Evolutionary conservation across 2,888 invertebrate genomes (phyloP).

Genomic region (Drosophila meridiana): DNA sequence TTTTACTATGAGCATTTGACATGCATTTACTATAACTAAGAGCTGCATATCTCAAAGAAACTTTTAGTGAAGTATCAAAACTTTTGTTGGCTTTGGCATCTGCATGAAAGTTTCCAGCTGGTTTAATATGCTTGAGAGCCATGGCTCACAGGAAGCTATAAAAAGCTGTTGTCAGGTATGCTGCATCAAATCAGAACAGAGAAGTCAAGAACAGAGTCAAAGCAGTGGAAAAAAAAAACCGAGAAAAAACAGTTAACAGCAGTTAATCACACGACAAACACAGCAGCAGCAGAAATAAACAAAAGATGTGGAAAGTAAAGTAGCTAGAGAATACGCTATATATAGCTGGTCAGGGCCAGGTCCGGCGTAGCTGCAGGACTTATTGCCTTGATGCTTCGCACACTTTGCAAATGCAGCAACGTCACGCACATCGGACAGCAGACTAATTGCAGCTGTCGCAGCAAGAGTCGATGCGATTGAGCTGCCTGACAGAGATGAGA

Average conservation of each 20-base stretch:
- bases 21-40: neutral
- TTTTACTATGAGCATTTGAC: neutral
- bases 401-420: slow-evolving; percentile 58
- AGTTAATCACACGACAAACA: slow-evolving; percentile 73
- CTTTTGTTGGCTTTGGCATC: neutral
- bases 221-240: slow-evolving; percentile 16
- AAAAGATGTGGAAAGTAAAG: slow-evolving; percentile 9
- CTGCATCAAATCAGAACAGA: slow-evolving; percentile 27
- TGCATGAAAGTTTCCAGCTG: slow-evolving; percentile 2
- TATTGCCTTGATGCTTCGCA: slow-evolving; percentile 26
- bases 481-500: neutral
- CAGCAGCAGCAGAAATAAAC: slow-evolving; percentile 40
- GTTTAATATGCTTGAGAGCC: neutral
- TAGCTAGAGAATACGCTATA: neutral
- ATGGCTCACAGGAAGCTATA: neutral
- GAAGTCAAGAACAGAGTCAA: slow-evolving; percentile 12
- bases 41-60: neutral
- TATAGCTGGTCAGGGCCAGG: slow-evolving; percentile 8
- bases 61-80: neutral
- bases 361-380: slow-evolving; percentile 30
- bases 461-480: slow-evolving; percentile 6
- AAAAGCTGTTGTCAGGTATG: slow-evolving; percentile 3
- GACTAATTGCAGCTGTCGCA: slow-evolving; percentile 71
- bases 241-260: slow-evolving; percentile 38
- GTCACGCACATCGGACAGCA: slow-evolving; percentile 54